Base-by-base conservation (phyloP, 2,113 vertebrate genomes). In the Telmatochromis sp. region DNA sequence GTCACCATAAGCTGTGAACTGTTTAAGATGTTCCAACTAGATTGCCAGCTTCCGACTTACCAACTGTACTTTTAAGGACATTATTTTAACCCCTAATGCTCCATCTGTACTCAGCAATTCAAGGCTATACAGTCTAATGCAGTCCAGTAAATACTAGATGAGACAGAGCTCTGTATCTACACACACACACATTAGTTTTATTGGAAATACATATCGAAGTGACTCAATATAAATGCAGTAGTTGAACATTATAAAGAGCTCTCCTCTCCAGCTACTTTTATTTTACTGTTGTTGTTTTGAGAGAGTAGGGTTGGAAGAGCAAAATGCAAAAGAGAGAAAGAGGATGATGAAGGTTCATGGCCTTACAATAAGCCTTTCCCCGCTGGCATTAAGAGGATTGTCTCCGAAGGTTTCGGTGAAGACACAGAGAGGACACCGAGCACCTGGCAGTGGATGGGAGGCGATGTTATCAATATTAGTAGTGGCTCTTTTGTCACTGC, bases 341-440 rank as follows among this genome's bases (percentile, higher is more conserved):
- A 82, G 15, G 86, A 80, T 40, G 45, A 87, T 63, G 33, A 89
- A 40, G 63, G 83, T 83, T 85, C 80, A 63, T 17, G 40, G 80
- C 57, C 82, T 86, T 83, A 49, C 17, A 42, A 80, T 82, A 85
- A 88, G 84, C 73, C 82, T 57, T 82, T 57, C 17, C 73, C 60
- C 26, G 6, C 31, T 82, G 63, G 57, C 49, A 90, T 90, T 89
- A 89, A 88, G 65, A 40, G 37, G 88, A 92, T 57, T 63, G 26
- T 82, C 31, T 89, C 42, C 12, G 8, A 88, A 78, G 79, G 86
- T 89, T 87, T 81, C 35, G 23, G 58, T 28, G 80, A 85, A 86
- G 53, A 82, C 75, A 84, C 8, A 23, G 81, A 82, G 65, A 90
- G 87, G 84, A 92, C 83, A 91, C 80, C 28, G 28, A 90, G 70